A percentile compares a stretch with the other conserved stretches of the same genome.
These are phyloP conservation scores for Archaeoteleia sp. DNA, from an alignment of 2,888 invertebrate species.

Conservation along the genomic window DNA sequence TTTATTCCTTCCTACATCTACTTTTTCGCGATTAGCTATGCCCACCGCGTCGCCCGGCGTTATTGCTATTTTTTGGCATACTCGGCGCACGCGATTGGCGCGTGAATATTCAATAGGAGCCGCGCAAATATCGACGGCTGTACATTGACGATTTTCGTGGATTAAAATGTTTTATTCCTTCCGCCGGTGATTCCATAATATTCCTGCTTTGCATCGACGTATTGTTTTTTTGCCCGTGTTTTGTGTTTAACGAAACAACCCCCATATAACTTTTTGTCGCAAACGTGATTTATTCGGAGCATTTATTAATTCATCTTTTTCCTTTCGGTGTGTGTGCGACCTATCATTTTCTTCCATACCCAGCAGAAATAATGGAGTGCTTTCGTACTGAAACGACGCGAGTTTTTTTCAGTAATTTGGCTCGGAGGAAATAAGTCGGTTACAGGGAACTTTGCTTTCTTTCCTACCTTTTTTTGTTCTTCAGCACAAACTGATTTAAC, in stretches of 20 bases:
- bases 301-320: constrained; percentile 9
- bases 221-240: constrained; percentile 13
- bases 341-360: constrained; percentile 1
- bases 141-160: constrained; percentile 37
- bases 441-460: constrained; percentile 9
- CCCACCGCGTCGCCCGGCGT: constrained; percentile 16
- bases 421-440: constrained; percentile 7
- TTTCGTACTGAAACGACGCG: constrained; percentile 8
- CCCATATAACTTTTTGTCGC: constrained; percentile 11
- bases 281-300: constrained; percentile 4
- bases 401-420: constrained; percentile 10
- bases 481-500: constrained; percentile 17
- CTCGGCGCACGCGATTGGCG: constrained; percentile 26
- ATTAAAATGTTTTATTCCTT: constrained; percentile 44
- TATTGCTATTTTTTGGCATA: constrained; percentile 35
- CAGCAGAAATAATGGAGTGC: constrained; percentile 1
- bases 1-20: constrained; percentile 1
- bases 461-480: constrained; percentile 9
- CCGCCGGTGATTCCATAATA: constrained; percentile 35
- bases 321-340: not conserved
- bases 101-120: constrained; percentile 46
- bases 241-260: not conserved
- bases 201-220: constrained; percentile 28
- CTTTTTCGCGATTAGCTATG: constrained; percentile 19
- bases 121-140: constrained; percentile 36